These are phyloP conservation scores for Neodon shergylaensis DNA, from an alignment of 2,113 vertebrate genomes.

Conservation along the genomic window DNA sequence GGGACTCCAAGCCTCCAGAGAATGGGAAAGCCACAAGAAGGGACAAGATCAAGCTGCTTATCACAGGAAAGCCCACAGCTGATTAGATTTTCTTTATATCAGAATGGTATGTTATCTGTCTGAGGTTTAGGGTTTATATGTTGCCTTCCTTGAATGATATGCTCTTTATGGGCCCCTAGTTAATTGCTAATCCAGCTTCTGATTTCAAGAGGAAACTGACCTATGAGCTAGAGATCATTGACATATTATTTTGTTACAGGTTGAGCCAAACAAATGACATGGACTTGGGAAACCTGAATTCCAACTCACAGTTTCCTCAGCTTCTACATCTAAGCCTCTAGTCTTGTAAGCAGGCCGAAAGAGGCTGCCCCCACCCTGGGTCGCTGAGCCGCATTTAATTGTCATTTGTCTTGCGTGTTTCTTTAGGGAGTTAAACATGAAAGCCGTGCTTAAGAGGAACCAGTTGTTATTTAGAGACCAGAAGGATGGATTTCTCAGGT, in stretches of 20 bases:
- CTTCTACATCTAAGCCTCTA: not conserved
- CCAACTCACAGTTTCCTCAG: not conserved
- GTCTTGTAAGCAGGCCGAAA: not conserved
- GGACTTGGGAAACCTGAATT: conserved; percentile 39
- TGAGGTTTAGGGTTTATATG: conserved; percentile 18
- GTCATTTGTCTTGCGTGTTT: not conserved
- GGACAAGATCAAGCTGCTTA: not conserved
- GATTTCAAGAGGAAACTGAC: conserved; percentile 25
- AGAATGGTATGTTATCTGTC: not conserved
- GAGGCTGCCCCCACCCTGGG: not conserved
- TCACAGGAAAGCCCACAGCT: not conserved
- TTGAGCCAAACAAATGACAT: not conserved
- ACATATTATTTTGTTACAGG: conserved; percentile 27
- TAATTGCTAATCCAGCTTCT: conserved; percentile 17
- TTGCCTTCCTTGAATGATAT: not conserved
- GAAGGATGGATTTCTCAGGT: not conserved
- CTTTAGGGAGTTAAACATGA: not conserved
- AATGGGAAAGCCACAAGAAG: conserved; percentile 9
- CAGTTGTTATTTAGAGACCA: conserved; percentile 40
- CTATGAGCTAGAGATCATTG: not conserved
- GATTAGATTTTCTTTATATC: not conserved
- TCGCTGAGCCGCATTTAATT: not conserved
- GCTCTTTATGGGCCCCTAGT: not conserved
- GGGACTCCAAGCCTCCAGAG: not conserved
- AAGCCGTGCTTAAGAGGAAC: conserved; percentile 26